Evolutionary conservation across 2,888 invertebrate species (phyloP).

Genomic region (Erebia epiphron): DNA sequence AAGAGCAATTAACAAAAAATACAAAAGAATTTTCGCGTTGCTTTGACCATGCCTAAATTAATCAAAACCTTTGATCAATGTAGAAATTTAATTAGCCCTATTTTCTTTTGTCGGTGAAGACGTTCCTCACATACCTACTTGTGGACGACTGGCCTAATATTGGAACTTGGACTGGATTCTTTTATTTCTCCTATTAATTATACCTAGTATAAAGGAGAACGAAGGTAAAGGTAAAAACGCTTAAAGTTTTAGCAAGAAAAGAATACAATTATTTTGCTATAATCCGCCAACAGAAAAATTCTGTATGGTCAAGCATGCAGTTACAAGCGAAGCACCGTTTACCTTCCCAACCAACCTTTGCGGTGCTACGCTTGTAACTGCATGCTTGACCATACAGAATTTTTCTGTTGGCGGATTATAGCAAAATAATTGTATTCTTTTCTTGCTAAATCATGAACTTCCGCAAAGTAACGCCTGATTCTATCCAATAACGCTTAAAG

Average conservation of each 20-base stretch:
- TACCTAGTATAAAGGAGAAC: constrained; percentile 9
- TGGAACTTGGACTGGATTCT: constrained; percentile 4
- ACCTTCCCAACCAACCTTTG: no score
- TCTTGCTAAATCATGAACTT: no score
- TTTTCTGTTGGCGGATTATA: no score
- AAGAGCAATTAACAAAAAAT: constrained; percentile 17
- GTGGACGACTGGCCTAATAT: constrained; percentile 5
- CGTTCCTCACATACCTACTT: background rate
- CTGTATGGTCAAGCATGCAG: no score
- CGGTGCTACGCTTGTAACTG: no score
- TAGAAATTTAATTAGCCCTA: constrained; percentile 21
- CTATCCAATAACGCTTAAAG: constrained; percentile 1
- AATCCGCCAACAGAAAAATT: no score
- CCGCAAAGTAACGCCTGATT: no score
- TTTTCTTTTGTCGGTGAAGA: constrained; percentile 4
- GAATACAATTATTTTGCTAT: no score
- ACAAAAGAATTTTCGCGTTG: constrained; percentile 19
- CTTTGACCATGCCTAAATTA: constrained; percentile 12
- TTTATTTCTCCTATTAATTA: constrained; percentile 16
- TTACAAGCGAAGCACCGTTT: no score
- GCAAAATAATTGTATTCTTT: no score
- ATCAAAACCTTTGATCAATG: constrained; percentile 18
- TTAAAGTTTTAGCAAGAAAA: no score
- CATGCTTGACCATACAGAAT: no score
- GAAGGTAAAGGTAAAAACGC: constrained; percentile 16